Evolutionary conservation across 2,113 vertebrate species (phyloP).

Genomic region (Cebus imitator): DNA sequence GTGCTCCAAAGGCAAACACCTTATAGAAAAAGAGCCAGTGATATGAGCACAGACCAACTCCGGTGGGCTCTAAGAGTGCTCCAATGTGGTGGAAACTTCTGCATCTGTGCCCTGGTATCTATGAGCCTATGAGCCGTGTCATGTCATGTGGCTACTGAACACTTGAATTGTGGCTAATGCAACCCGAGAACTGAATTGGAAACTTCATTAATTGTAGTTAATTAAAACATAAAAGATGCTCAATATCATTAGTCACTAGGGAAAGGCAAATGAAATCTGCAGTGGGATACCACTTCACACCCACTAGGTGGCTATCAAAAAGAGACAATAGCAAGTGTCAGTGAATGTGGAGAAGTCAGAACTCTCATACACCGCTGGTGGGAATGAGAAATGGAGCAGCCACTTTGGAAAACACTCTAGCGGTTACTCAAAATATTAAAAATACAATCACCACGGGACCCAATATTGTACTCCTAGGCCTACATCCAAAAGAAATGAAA

Average conservation of each 20-base stretch:
- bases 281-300: neutral
- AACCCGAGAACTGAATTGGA: neutral
- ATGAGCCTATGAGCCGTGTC: rapidly evolving
- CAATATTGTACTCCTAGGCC: neutral
- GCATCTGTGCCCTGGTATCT: rapidly evolving
- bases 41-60: rapidly evolving
- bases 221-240: neutral
- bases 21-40: neutral
- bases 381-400: neutral
- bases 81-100: rapidly evolving
- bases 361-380: rapidly evolving
- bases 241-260: neutral
- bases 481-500: neutral
- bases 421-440: neutral
- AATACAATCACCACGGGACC: neutral
- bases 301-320: neutral
- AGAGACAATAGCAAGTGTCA: neutral
- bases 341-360: neutral
- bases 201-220: neutral
- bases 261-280: neutral
- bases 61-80: rapidly evolving
- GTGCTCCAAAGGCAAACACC: neutral
- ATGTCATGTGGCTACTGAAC: rapidly evolving
- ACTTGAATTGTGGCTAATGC: neutral
- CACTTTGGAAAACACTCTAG: neutral